Evolutionary conservation across 2,888 invertebrate species (phyloP).

Genomic region (Melolontha melolontha): DNA sequence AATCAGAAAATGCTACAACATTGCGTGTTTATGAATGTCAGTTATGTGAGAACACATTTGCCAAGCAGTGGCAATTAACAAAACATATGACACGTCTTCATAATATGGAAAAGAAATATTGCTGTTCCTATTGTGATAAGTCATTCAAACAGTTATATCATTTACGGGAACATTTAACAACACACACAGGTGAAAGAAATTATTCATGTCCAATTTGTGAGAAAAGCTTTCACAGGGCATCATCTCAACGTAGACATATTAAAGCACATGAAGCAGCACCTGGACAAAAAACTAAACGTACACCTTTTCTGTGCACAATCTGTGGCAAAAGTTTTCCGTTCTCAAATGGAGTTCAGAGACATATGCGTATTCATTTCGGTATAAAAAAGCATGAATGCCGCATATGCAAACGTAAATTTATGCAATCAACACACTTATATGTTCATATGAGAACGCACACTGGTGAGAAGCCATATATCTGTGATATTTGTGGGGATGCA

Average conservation of each 20-base stretch:
- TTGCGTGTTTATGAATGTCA: slow-evolving; percentile 48
- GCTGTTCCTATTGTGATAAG: slow-evolving; percentile 53
- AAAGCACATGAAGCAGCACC: slow-evolving; percentile 55
- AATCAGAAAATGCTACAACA: neutral
- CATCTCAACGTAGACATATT: slow-evolving; percentile 57
- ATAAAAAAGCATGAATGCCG: slow-evolving; percentile 62
- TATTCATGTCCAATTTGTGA: slow-evolving; percentile 57
- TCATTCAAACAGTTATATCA: slow-evolving; percentile 57
- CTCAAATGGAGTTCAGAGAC: slow-evolving; percentile 60
- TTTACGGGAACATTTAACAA: slow-evolving; percentile 57
- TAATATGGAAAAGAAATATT: slow-evolving; percentile 48
- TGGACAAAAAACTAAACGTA: slow-evolving; percentile 58
- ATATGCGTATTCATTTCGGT: slow-evolving; percentile 62
- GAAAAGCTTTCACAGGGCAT: slow-evolving; percentile 57
- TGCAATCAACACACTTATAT: slow-evolving; percentile 63
- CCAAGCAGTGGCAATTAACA: slow-evolving; percentile 53
- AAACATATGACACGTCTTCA: slow-evolving; percentile 54
- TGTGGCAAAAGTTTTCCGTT: slow-evolving; percentile 62
- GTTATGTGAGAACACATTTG: slow-evolving; percentile 51
- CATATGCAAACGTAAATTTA: slow-evolving; percentile 62
- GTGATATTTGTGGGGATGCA: slow-evolving; percentile 65
- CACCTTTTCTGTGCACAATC: slow-evolving; percentile 60
- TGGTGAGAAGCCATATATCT: slow-evolving; percentile 67
- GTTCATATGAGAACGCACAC: slow-evolving; percentile 68
- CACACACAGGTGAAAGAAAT: slow-evolving; percentile 58